These are phyloP conservation scores for Drosophila sordidapex DNA, from an alignment of 2,888 invertebrate species.

Conservation along the genomic window DNA sequence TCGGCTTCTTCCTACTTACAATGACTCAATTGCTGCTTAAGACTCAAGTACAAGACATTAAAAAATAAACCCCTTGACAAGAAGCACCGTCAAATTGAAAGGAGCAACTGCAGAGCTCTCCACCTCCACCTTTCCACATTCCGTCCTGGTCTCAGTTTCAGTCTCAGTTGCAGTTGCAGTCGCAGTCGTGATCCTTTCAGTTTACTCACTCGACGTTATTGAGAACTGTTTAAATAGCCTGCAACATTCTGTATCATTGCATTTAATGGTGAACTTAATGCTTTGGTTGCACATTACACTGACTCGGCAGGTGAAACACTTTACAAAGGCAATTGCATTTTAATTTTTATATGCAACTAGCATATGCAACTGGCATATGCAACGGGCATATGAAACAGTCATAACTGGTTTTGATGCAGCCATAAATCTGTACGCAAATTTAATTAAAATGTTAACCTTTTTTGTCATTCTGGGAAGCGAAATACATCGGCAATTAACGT, in stretches of 20 bases:
- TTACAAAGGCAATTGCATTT: conserved; percentile 17
- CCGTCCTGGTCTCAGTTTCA: conserved; percentile 3
- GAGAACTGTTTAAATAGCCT: conserved; percentile 64
- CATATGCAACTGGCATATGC: conserved; percentile 20
- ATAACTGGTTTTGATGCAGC: conserved; percentile 36
- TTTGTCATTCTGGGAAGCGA: not conserved
- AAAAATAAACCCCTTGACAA: conserved; percentile 42
- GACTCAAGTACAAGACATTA: conserved; percentile 39
- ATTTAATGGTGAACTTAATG: conserved; percentile 43
- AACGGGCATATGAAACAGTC: conserved; percentile 11
- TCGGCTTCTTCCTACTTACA: conserved; percentile 20
- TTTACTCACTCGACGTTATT: conserved; percentile 51
- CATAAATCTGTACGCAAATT: conserved; percentile 54
- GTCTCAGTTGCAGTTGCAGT: not conserved
- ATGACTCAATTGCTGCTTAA: conserved; percentile 47
- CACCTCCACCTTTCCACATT: not conserved
- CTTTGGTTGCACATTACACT: conserved; percentile 1
- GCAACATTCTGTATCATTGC: conserved; percentile 37
- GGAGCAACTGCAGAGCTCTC: conserved; percentile 28
- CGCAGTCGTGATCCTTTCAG: not conserved
- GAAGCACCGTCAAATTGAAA: conserved; percentile 47
- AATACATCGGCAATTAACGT: conserved; percentile 26
- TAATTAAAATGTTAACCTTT: conserved; percentile 56
- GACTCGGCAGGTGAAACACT: conserved; percentile 8
- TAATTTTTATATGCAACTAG: conserved; percentile 16